Base-by-base conservation (phyloP, 2,888 invertebrate species). In the Thymelicus lineola region DNA sequence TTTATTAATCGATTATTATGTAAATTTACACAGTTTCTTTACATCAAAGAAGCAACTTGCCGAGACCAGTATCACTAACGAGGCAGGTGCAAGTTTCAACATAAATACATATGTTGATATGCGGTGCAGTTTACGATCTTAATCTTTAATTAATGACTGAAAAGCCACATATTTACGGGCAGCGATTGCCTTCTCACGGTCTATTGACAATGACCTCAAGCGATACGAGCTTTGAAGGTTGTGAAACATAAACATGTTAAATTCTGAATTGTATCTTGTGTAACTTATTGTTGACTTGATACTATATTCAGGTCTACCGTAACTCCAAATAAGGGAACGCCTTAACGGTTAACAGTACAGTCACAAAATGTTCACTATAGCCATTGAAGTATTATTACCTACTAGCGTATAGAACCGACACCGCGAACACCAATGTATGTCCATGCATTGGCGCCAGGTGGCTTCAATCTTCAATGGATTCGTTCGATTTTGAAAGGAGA, bases 181-280 rank as follows among this genome's bases (percentile, higher is more conserved):
- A 55, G 9, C 58, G 67, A 45, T 61, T 61, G 55, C 67, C 61
- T 67, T 61, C 67, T 67, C 67, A 67, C 60, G 67, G 55, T 61
- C 67, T 55, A 55, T 67, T 67, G 67, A 61, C 67, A 67, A 42
- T 67, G 67, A 67, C 67, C 67, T 75, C 73, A 73, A 46, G 53
- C 70, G 63, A 57, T 73, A 71, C 71, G 69, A 69, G 65, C 72
- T 72, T 72, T 70, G 59, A 62, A 69, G 48, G 66, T 69, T 71
- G 58, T 70, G 59, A 60, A 70, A 69, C 71, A 68, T 71, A 15
- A 46, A 48, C 36, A 17, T 50, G 48, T n/a, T 50, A 28, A 5
- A 3, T 5, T 28, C 28, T 3, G 3, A 28, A 28, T 28, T 28
- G 28, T 28, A 28, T 28, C 12, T 42, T 42, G 12, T 12, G 42